Base-by-base conservation (phyloP, 37 sponge, comb jelly and placozoan genomes). In the Beroe ovata region DNA sequence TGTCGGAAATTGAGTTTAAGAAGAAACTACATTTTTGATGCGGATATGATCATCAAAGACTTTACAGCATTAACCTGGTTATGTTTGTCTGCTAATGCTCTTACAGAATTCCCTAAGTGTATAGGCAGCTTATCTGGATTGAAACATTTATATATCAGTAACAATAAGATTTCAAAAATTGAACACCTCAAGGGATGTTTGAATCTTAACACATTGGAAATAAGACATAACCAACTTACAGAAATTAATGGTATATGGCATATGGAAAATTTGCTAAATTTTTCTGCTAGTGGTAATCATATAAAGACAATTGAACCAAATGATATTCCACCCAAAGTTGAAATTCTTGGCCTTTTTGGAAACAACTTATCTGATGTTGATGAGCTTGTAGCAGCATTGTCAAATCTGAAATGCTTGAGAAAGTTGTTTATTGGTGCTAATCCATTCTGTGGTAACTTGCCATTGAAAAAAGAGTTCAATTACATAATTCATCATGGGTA, bases 61-160 rank as follows among this genome's bases (percentile, higher is more conserved):
- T 42, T 77, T 42, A 32, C 84, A 6, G 20, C 54, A 21, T 26
- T 77, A 0, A 77, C 84, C 21, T 77, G 84, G 84, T 36, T 77
- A 23, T 77, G 84, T 77, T 41, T 77, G 18, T 77, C 84, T 77
- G 84, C 84, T 21, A 77, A 77, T 42, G 84, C 84, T 40, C 38
- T 77, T n/a, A 77, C 41, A 39, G 23, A 1, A 2, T 23, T 77
- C 23, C 84, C 84, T 19, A 42, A n/a, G 41, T 33, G 38, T 40
- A 19, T 77, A 2, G 41, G 1, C 20, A 36, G 21, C 1, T 29
- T 77, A 38, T 2, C 11, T 14, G 6, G 41, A 42, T 23, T 77
- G 25, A 77, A 42, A 23, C 41, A 77, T 29, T 23, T 77, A 2
- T 77, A 40, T 23, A 19, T 77, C n/a, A 42, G 84, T 23, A 77